A percentile compares a stretch with the other conserved stretches of the same genome.
phyloP scores from a whole-genome alignment of 2,888 invertebrate genomes.

The Drosophila subquinaria region DNA sequence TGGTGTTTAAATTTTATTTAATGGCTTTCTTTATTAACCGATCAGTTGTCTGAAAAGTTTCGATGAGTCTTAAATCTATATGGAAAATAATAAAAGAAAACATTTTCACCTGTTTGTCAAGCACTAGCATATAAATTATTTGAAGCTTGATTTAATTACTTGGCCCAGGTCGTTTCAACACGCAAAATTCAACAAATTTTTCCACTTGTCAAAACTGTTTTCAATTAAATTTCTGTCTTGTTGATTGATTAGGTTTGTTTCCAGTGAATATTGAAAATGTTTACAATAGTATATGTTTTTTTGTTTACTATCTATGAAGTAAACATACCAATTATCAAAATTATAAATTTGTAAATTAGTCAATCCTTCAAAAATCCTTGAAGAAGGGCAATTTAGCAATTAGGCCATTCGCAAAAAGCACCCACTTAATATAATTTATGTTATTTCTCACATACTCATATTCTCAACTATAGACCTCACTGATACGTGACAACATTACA shows the following conservation, averaged over 20 bases:
- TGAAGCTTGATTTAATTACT: slow-evolving; percentile 30
- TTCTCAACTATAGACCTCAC: slow-evolving; percentile 27
- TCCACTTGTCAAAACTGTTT: slow-evolving; percentile 3
- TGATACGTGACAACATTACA: slow-evolving; percentile 28
- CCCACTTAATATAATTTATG: neutral
- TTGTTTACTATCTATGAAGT: too few relatives aligned
- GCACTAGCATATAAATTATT: slow-evolving; percentile 16
- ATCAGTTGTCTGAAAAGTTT: slow-evolving; percentile 49
- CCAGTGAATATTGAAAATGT: neutral
- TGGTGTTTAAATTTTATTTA: slow-evolving; percentile 59
- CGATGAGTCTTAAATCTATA: slow-evolving; percentile 43
- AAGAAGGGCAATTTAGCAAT: neutral
- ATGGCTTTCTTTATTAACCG: slow-evolving; percentile 65
- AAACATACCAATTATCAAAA: too few relatives aligned
- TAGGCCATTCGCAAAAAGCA: neutral
- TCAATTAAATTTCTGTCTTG: neutral
- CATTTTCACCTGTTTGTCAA: slow-evolving; percentile 67
- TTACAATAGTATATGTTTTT: neutral
- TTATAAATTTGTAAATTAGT: neutral
- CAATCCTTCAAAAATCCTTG: neutral
- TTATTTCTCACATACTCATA: neutral
- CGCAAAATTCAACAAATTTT: neutral
- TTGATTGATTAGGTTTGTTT: neutral
- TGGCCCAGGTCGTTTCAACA: neutral
- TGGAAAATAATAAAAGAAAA: slow-evolving; percentile 41